phyloP scores from a whole-genome alignment of 2,113 vertebrate genomes.

The Holacanthus passer region DNA sequence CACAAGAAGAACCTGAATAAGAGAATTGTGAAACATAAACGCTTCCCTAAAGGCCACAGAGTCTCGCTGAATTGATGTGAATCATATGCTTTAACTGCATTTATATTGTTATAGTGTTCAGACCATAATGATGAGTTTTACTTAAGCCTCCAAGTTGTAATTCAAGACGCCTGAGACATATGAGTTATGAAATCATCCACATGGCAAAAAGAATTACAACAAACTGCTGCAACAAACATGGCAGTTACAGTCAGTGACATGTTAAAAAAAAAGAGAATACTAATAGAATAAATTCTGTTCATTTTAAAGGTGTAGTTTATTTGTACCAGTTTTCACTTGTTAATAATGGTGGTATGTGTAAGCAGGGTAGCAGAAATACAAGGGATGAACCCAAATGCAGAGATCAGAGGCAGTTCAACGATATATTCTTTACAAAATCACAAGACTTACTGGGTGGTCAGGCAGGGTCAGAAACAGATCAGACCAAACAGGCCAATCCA shows the following conservation, averaged over 20 bases:
- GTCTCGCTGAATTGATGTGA: neutral
- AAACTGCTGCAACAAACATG: neutral
- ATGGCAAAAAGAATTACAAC: neutral
- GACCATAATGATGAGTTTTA: neutral
- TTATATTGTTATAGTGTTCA: neutral
- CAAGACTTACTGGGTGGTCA: too few species aligned
- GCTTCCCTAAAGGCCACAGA: slow-evolving; percentile 8
- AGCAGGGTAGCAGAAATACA: too few species aligned
- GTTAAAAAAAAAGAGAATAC: neutral
- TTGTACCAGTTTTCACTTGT: neutral
- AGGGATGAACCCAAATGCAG: neutral
- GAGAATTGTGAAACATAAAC: slow-evolving; percentile 27
- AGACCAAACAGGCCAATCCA: too few species aligned
- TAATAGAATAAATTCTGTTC: neutral
- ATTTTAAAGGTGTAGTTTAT: neutral
- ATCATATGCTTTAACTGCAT: neutral
- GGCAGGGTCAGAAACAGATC: too few species aligned
- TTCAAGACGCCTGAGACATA: too few species aligned
- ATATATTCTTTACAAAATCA: too few species aligned
- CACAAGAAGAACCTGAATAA: slow-evolving; percentile 26
- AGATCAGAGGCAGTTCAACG: too few species aligned
- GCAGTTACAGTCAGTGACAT: neutral
- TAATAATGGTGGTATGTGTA: too few species aligned
- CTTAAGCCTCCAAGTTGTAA: neutral
- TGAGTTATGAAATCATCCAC: too few species aligned